These are phyloP conservation scores for Drosophila chauvacae DNA, from an alignment of 1,140 invertebrate species.

Conservation along the genomic window DNA sequence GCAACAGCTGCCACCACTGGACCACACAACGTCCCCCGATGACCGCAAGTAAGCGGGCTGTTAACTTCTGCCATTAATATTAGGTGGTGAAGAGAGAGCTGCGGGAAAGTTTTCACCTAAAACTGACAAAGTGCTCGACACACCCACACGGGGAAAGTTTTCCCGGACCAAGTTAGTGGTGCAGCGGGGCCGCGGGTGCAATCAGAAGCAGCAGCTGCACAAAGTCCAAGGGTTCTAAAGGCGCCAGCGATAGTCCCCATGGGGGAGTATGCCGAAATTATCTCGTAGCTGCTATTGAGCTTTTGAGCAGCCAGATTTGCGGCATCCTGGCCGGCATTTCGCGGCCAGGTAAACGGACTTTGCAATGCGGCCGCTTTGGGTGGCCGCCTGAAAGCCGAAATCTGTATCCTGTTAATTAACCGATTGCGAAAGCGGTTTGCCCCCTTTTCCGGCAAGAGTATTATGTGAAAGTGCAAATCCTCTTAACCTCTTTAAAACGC, in stretches of 20 bases:
- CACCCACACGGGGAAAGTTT: slow-evolving; percentile 45
- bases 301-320: neutral
- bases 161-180: slow-evolving; percentile 14
- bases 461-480: slow-evolving; percentile 2
- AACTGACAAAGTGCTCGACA: slow-evolving; percentile 62
- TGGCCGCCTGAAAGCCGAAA: slow-evolving; percentile 1
- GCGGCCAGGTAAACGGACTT: slow-evolving; percentile 15
- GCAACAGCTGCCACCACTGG: slow-evolving; percentile 5
- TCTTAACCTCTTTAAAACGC: slow-evolving; percentile 15
- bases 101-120: slow-evolving; percentile 75
- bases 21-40: slow-evolving; percentile 1
- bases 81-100: slow-evolving; percentile 34
- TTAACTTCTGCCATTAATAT: slow-evolving; percentile 60
- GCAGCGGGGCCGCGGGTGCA: slow-evolving; percentile 39
- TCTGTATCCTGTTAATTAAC: slow-evolving; percentile 29
- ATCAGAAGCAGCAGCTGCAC: slow-evolving; percentile 54
- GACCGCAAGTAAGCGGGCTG: slow-evolving; percentile 18
- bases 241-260: neutral
- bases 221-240: slow-evolving; percentile 10
- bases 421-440: slow-evolving; percentile 30
- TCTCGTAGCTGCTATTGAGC: slow-evolving; percentile 3
- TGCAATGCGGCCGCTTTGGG: slow-evolving; percentile 10
- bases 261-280: slow-evolving; percentile 5
- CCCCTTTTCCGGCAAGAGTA: neutral
- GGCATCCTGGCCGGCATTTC: neutral